These are phyloP conservation scores for Drosophila antonietae DNA, from an alignment of 2,888 invertebrate genomes.

Conservation along the genomic window DNA sequence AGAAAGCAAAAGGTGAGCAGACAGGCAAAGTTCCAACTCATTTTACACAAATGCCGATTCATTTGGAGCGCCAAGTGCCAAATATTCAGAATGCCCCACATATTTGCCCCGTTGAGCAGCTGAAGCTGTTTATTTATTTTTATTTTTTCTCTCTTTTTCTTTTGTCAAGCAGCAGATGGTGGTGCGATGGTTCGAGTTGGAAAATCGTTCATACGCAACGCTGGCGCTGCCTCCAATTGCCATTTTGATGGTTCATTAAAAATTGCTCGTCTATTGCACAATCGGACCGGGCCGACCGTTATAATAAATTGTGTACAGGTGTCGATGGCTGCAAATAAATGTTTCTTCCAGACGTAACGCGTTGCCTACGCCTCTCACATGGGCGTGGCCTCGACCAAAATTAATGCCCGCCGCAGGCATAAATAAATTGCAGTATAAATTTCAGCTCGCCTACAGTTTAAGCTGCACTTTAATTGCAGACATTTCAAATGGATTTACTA, in stretches of 20 bases:
- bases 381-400: conserved; percentile 16
- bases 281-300: conserved; percentile 20
- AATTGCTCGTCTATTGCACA: conserved; percentile 50
- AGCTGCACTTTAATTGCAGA: conserved; percentile 45
- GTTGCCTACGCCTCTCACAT: neutral
- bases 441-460: conserved; percentile 19
- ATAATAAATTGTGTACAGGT: conserved; percentile 60
- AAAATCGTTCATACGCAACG: conserved; percentile 76
- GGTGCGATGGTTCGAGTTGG: conserved; percentile 41
- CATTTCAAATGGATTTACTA: conserved; percentile 26
- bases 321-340: conserved; percentile 43
- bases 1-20: conserved; percentile 23
- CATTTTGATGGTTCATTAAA: conserved; percentile 73
- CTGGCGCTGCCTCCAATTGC: conserved; percentile 57
- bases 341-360: conserved; percentile 23
- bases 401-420: conserved; percentile 37
- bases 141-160: neutral
- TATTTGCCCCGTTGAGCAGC: conserved; percentile 37
- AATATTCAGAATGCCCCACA: conserved; percentile 65
- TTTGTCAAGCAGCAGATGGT: conserved; percentile 1
- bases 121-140: conserved; percentile 2
- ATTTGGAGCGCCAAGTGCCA: conserved; percentile 70
- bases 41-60: conserved; percentile 64
- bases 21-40: conserved; percentile 52
- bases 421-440: conserved; percentile 60